Evolutionary conservation across 2,797 vertebrate genomes (phyloP).

Genomic region (Acomys russatus): DNA sequence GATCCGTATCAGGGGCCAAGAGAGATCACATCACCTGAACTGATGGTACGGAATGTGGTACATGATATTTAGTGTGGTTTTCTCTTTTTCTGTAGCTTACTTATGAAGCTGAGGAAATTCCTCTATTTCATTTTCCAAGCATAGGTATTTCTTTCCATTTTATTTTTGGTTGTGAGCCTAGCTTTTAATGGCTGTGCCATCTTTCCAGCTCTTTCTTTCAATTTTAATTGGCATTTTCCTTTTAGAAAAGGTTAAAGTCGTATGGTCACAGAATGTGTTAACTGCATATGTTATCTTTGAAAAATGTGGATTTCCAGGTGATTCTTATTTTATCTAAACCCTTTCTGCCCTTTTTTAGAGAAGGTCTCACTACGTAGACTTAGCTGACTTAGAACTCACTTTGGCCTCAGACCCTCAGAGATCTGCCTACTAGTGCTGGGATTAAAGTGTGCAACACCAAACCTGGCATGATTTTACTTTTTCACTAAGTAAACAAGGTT

Average conservation of each 20-base stretch:
- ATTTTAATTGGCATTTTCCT: constrained; percentile 49
- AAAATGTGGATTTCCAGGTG: constrained; percentile 51
- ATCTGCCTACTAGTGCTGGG: background rate
- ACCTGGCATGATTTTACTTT: constrained; percentile 24
- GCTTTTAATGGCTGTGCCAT: too few relatives aligned
- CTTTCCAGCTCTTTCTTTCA: background rate
- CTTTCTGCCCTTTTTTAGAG: fast-evolving
- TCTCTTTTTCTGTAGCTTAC: constrained; percentile 51
- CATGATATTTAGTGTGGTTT: background rate
- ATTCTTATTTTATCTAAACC: constrained; percentile 39
- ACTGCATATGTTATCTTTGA: background rate
- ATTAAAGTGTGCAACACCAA: background rate
- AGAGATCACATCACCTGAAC: constrained; percentile 94
- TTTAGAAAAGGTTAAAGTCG: constrained; percentile 54
- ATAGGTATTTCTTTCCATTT: constrained; percentile 46
- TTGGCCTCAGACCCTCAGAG: background rate
- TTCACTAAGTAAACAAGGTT: constrained; percentile 36
- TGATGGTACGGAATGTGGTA: constrained; percentile 91
- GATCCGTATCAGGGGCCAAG: constrained; percentile 96
- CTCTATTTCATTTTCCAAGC: constrained; percentile 2
- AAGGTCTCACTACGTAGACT: background rate
- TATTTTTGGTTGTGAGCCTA: background rate
- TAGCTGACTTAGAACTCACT: background rate
- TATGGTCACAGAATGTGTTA: background rate
- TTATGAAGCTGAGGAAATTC: constrained; percentile 35